Conservation (phyloP, 2,797 vertebrate species). For the Xenopus petersii region DNA sequence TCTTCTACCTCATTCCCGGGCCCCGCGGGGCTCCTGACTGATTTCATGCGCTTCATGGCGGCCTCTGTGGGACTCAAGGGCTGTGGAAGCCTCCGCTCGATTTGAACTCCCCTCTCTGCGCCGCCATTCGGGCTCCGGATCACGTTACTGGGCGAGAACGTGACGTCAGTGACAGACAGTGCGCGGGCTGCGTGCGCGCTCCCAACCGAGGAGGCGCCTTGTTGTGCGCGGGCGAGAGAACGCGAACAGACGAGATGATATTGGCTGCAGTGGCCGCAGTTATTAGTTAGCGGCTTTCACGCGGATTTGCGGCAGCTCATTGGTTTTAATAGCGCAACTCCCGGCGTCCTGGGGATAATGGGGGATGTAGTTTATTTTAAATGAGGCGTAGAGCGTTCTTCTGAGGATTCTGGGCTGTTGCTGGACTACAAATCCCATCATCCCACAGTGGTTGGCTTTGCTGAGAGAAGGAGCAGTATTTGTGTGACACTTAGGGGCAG, state of each 20-base stretch:
- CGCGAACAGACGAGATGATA: background rate
- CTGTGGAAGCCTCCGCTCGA: constrained; percentile 23
- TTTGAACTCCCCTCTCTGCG: constrained; percentile 48
- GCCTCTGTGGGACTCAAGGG: background rate
- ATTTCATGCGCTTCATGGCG: constrained; percentile 30
- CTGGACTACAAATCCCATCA: no score
- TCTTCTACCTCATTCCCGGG: constrained; percentile 22
- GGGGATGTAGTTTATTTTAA: no score
- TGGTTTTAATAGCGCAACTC: no score
- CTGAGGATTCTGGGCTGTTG: no score
- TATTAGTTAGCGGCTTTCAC: no score
- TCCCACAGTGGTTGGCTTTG: no score
- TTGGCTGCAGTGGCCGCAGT: background rate
- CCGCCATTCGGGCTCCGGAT: constrained; percentile 47
- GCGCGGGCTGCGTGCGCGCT: constrained; percentile 13
- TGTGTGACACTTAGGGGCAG: no score
- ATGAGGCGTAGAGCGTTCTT: no score
- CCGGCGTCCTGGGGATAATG: no score
- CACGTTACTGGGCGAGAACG: constrained; percentile 40
- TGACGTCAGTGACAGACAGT: constrained; percentile 39
- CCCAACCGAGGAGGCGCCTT: background rate
- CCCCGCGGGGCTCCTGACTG: constrained; percentile 1
- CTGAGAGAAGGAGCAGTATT: no score
- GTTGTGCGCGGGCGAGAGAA: background rate
- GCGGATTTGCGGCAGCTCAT: no score